A percentile compares a stretch with the other conserved stretches of the same genome.
phyloP scores from a whole-genome alignment of 92 coral and sea anemone species.

The Siderastrea siderea region DNA sequence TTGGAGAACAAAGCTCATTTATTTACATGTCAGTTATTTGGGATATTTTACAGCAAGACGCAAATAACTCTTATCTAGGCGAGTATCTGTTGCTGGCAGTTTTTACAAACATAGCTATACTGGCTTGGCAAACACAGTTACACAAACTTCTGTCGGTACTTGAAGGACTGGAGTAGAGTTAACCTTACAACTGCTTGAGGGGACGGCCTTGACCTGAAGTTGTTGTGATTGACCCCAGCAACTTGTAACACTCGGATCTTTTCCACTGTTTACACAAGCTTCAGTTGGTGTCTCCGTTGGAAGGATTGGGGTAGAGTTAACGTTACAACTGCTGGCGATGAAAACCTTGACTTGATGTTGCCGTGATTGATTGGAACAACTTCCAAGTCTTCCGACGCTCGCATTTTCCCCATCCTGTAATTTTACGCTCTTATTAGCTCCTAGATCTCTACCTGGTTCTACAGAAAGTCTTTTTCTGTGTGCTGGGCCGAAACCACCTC shows the following conservation, averaged over 20 bases:
- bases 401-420: too few relatives aligned
- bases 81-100: not conserved
- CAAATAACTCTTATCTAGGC: not conserved
- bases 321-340: too few relatives aligned
- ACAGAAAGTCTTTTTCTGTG: not conserved
- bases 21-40: constrained; percentile 26
- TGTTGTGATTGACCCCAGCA: too few relatives aligned
- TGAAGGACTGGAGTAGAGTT: too few relatives aligned
- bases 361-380: too few relatives aligned
- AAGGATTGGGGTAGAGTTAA: too few relatives aligned
- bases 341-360: too few relatives aligned
- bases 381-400: too few relatives aligned
- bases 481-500: not conserved
- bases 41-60: not conserved
- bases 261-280: not conserved
- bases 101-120: not conserved
- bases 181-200: too few relatives aligned
- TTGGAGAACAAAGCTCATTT: constrained; percentile 33
- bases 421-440: not conserved
- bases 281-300: too few relatives aligned
- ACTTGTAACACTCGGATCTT: not conserved
- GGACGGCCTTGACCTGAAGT: too few relatives aligned
- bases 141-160: not conserved
- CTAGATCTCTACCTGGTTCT: not conserved
- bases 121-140: not conserved